Percentiles rank a stretch among this genome's conserved stretches.
Evolutionary conservation across 1,140 invertebrate genomes (phyloP).

Genomic region (Leptopilina boulardi): DNA sequence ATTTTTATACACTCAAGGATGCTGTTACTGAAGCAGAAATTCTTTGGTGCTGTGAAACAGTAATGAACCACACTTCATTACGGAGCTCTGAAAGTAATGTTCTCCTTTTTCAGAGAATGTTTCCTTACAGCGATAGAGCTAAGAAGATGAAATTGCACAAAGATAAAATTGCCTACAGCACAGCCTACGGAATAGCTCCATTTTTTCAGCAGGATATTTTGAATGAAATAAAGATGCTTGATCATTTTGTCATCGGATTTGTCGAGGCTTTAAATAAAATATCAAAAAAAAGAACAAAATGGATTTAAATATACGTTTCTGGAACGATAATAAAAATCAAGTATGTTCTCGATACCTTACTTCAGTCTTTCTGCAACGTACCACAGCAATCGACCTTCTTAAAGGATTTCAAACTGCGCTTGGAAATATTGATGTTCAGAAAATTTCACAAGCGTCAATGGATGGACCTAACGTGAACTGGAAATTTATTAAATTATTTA

Average conservation of each 20-base stretch:
- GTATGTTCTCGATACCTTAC: constrained; percentile 42
- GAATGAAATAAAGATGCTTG: constrained; percentile 37
- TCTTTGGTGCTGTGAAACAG: neutral
- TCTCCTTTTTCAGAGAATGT: constrained; percentile 40
- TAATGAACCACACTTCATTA: neutral
- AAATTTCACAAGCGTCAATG: constrained; percentile 53
- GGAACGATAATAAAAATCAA: constrained; percentile 39
- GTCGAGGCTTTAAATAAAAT: constrained; percentile 34
- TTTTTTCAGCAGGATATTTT: constrained; percentile 41
- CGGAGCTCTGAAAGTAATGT: neutral
- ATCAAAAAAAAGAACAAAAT: constrained; percentile 40
- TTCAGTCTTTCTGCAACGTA: constrained; percentile 48
- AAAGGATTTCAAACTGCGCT: constrained; percentile 37
- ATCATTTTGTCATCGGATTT: constrained; percentile 49
- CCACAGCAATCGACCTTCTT: constrained; percentile 45
- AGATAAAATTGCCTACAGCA: constrained; percentile 41
- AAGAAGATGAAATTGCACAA: constrained; percentile 40
- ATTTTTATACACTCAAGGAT: neutral
- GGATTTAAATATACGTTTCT: constrained; percentile 43
- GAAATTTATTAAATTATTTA: constrained; percentile 40
- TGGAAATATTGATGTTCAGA: constrained; percentile 31
- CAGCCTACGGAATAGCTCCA: constrained; percentile 38
- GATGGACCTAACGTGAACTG: constrained; percentile 46
- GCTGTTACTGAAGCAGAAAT: neutral
- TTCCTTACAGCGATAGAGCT: constrained; percentile 36